A percentile compares a stretch with the other conserved stretches of the same genome.
phyloP scores from a whole-genome alignment of 23 tunicate genomes.

The Ciona savignyi region DNA sequence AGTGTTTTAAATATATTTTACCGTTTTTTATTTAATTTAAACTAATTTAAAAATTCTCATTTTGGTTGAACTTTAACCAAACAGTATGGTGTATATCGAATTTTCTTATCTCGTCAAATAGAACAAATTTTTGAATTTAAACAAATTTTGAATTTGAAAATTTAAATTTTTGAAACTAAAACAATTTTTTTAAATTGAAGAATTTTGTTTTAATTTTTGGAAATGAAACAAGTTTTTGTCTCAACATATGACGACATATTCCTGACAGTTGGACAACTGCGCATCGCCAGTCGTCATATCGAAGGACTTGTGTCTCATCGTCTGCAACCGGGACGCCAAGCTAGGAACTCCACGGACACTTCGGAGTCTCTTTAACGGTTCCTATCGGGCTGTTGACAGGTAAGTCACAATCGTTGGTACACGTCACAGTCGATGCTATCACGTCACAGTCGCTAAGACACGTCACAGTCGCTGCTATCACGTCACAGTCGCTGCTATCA shows the following conservation, averaged over 20 bases:
- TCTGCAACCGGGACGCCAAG: conserved; percentile 67
- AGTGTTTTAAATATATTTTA: too few relatives aligned
- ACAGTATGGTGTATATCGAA: too few relatives aligned
- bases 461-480: too few relatives aligned
- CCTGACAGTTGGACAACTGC: conserved; percentile 69
- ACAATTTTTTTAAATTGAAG: background rate
- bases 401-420: too few relatives aligned
- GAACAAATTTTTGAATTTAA: background rate
- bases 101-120: background rate
- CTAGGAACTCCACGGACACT: conserved; percentile 39
- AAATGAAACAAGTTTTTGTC: background rate
- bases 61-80: too few relatives aligned
- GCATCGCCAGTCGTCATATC: conserved; percentile 49
- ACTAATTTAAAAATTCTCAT: too few relatives aligned
- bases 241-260: background rate
- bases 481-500: too few relatives aligned
- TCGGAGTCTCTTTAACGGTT: conserved; percentile 33
- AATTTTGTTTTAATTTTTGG: background rate
- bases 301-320: conserved; percentile 54
- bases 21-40: too few relatives aligned
- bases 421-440: too few relatives aligned
- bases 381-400: conserved; percentile 45
- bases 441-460: too few relatives aligned
- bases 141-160: background rate
- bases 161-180: background rate